These are phyloP conservation scores for Fragum fragum DNA, from an alignment of 2,888 invertebrate species.

Conservation along the genomic window DNA sequence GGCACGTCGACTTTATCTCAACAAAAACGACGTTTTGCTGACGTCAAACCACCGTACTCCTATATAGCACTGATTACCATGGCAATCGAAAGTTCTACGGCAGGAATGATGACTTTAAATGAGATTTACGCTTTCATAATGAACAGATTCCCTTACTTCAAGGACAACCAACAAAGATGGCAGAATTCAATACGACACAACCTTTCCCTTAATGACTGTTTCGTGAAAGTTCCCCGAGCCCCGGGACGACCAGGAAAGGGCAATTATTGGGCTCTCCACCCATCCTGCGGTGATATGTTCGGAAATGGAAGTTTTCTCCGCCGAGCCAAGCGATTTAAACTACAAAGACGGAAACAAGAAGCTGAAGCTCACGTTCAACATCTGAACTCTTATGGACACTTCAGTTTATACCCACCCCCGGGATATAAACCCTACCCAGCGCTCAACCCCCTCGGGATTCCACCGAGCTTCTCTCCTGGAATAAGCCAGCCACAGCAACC, in stretches of 20 bases:
- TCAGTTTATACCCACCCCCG: constrained; percentile 76
- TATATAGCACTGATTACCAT: constrained; percentile 99
- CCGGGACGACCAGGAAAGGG: constrained; percentile 86
- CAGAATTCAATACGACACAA: constrained; percentile 92
- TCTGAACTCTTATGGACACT: constrained; percentile 79
- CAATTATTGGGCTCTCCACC: constrained; percentile 86
- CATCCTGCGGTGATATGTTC: constrained; percentile 86
- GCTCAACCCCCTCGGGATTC: constrained; percentile 73
- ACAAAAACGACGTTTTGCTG: constrained; percentile 87
- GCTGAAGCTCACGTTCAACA: constrained; percentile 75
- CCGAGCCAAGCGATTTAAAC: constrained; percentile 85
- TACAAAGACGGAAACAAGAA: constrained; percentile 66
- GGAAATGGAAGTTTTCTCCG: constrained; percentile 86
- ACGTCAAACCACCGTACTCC: constrained; percentile 99
- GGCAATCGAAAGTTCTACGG: constrained; percentile 99
- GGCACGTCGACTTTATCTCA: constrained; percentile 83
- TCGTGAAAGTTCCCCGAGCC: constrained; percentile 92
- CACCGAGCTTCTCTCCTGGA: constrained; percentile 73
- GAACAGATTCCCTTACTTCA: constrained; percentile 95
- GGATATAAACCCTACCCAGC: constrained; percentile 78
- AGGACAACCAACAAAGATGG: constrained; percentile 93
- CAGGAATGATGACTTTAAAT: constrained; percentile 96
- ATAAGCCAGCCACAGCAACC: constrained; percentile 74
- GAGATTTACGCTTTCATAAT: constrained; percentile 96
- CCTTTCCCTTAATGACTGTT: constrained; percentile 98